Conservation (phyloP, 2,113 vertebrate genomes). For the Hiodon alosoides region DNA sequence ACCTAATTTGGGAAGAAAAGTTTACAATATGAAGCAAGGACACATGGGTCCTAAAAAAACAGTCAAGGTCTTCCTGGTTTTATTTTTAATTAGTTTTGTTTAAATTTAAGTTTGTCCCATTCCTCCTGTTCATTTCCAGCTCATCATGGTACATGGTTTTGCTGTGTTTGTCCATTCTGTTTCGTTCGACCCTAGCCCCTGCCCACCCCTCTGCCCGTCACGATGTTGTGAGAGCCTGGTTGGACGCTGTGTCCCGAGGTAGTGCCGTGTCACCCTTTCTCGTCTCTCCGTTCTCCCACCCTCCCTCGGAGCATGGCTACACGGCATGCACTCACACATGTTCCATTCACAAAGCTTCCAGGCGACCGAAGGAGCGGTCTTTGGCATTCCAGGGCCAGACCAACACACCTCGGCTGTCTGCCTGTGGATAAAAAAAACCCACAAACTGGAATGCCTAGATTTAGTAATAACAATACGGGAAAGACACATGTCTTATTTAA, state of each 20-base stretch:
- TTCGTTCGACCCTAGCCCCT: constrained; percentile 74
- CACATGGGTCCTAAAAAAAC: too few species aligned
- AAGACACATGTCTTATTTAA: too few species aligned
- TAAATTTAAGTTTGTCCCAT: neutral
- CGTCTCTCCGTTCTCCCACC: constrained; percentile 24
- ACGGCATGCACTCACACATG: neutral
- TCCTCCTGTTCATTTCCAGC: constrained; percentile 25
- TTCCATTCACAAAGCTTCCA: neutral
- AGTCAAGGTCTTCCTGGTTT: neutral
- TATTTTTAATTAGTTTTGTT: neutral
- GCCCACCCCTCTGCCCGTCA: constrained; percentile 79
- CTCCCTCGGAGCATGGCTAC: constrained; percentile 45
- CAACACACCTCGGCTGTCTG: neutral
- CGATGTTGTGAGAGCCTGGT: constrained; percentile 92
- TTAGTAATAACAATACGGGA: too few species aligned
- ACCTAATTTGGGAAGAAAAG: too few species aligned
- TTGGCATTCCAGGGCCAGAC: neutral
- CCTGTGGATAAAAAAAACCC: too few species aligned
- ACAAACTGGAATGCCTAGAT: too few species aligned
- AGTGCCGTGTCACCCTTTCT: constrained; percentile 58
- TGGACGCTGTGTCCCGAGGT: constrained; percentile 96
- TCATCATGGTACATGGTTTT: constrained; percentile 33
- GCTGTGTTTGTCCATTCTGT: constrained; percentile 36
- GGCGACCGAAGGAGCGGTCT: neutral
- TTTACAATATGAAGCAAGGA: too few species aligned